Percentiles rank a stretch among this genome's conserved stretches.
Evolutionary conservation across 1,140 invertebrate genomes (phyloP).

Genomic region (Sitobion miscanthi): DNA sequence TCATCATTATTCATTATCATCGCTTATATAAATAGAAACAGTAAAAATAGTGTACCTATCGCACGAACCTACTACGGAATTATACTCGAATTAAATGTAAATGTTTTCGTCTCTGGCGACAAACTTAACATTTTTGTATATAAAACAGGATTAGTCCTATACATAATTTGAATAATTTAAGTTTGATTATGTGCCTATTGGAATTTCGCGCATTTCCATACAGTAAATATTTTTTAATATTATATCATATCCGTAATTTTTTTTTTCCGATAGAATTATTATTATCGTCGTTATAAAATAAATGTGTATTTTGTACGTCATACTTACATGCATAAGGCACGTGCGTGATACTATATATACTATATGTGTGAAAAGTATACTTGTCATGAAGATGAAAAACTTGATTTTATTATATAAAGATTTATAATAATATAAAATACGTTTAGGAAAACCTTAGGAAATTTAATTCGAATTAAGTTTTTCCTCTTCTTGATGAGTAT

Average conservation of each 20-base stretch:
- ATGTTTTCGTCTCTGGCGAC: background rate
- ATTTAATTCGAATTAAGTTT: constrained; percentile 47
- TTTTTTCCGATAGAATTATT: background rate
- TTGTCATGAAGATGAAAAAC: constrained; percentile 56
- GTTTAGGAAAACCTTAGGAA: constrained; percentile 22
- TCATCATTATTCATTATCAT: background rate
- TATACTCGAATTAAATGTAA: background rate
- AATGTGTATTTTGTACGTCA: background rate
- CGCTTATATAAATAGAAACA: background rate
- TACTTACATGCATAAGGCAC: background rate
- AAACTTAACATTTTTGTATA: background rate
- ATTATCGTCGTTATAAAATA: constrained; percentile 9
- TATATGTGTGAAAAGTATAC: background rate
- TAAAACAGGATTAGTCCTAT: background rate
- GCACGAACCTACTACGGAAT: background rate
- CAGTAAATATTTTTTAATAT: background rate
- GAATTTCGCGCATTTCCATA: constrained; percentile 25
- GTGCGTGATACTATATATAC: background rate
- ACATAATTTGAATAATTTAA: background rate
- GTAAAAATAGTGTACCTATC: background rate
- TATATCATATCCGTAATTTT: background rate
- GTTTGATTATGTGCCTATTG: constrained; percentile 29
- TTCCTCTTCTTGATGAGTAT: constrained; percentile 56
- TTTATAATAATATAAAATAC: background rate
- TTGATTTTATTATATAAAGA: constrained; percentile 17